Conservation (phyloP, 2,113 vertebrate species). For the Otolemur garnettii region DNA sequence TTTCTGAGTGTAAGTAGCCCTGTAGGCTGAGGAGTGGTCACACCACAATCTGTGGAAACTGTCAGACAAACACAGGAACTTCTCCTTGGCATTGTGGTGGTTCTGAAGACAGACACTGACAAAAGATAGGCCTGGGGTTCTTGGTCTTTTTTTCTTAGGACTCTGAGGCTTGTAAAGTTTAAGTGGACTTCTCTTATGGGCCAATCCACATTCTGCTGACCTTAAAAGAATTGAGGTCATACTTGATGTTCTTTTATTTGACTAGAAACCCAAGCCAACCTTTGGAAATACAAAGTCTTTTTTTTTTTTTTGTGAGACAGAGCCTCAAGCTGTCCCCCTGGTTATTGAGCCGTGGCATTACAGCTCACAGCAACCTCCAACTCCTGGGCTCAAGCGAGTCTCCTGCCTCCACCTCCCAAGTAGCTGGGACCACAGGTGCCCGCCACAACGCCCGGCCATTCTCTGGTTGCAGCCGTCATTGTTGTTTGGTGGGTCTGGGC, state of each 20-base stretch:
- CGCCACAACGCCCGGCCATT: no score
- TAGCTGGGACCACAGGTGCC: no score
- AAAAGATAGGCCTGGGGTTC: neutral
- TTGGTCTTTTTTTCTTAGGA: neutral
- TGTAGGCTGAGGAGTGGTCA: neutral
- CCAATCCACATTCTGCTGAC: neutral
- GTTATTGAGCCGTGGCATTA: no score
- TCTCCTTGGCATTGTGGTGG: neutral
- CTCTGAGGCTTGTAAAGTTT: neutral
- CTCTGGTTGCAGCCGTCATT: no score
- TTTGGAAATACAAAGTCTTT: constrained; percentile 53
- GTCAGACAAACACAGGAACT: neutral
- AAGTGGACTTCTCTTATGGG: neutral
- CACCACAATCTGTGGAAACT: neutral
- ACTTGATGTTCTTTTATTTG: constrained; percentile 36
- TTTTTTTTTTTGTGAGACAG: no score
- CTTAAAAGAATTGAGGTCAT: constrained; percentile 50
- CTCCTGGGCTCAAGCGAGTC: no score
- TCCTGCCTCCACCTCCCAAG: no score
- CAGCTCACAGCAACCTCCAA: no score
- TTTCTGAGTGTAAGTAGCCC: neutral
- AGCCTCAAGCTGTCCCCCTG: no score
- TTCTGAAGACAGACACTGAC: constrained; percentile 31
- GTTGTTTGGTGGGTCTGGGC: no score
- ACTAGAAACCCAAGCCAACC: constrained; percentile 35